Evolutionary conservation across 1,140 invertebrate species (phyloP), one percentile per base, ranked within the genome.

Genomic region (Calliphora vicina): DNA sequence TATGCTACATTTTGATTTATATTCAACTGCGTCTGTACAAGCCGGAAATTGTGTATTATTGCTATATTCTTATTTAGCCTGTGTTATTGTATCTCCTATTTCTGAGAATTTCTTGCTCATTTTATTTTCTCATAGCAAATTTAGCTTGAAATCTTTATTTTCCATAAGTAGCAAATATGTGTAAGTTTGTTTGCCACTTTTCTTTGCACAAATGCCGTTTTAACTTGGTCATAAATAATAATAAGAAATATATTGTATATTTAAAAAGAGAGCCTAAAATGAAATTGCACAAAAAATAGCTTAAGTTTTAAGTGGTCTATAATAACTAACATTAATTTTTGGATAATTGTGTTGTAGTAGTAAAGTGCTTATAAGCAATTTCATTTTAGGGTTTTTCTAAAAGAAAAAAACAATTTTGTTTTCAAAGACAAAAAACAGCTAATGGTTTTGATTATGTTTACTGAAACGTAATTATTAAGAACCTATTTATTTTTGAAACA

Each of bases 1-100:
- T 78, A 78, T 78, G 74, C 74, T 78, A 78, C 23, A 43, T 78
- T 78, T 43, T 78, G 74, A 78, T 78, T 78, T 78, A 78, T 78
- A 25, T 78, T 67, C 61, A 23, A 67, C 61, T 25, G n/a, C 20
- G 1, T 20, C 15, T 50, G 12, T 5, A 12, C 1, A 1, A 50
- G 17, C 15, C 45, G 45, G 35, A 35, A 35, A 35, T 35, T 35
- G 35, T 35, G 35, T 6, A 10, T 35, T 35, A 35, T 1, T 2
- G 35, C 35, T 35, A 35, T 35, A 4, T 50, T 50, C 15, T 50
- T 50, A 15, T 12, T 50, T 50, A 4, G 35, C 5, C 17, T 15
- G n/a, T 17, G n/a, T 15, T n/a, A 57, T 57, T 57, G 50, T 57
- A 57, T 57, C n/a, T n/a, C 50, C 6, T 57, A 17, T 8, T 57